Conservation (phyloP, 2,888 invertebrate species). For the Caenorhabditis afra region DNA sequence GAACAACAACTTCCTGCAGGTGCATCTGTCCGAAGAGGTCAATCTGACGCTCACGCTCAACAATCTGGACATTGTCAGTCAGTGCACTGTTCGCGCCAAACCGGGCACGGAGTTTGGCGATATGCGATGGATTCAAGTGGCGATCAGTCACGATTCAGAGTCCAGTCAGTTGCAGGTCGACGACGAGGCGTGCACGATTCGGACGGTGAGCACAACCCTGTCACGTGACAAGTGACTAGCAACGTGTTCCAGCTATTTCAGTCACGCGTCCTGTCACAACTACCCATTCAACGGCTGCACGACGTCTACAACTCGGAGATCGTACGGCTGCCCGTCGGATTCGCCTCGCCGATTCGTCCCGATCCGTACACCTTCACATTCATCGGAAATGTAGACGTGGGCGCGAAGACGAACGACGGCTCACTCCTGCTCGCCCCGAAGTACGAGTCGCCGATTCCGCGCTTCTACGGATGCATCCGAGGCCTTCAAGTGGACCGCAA, state of each 20-base stretch:
- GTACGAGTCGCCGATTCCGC: constrained; percentile 70
- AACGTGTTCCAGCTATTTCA: constrained; percentile 14
- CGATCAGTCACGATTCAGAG: constrained; percentile 34
- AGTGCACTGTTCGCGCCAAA: constrained; percentile 69
- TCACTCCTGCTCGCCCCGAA: constrained; percentile 48
- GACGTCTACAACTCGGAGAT: constrained; percentile 46
- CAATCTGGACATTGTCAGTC: constrained; percentile 65
- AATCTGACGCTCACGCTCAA: constrained; percentile 73
- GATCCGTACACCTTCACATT: constrained; percentile 47
- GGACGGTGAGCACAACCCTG: constrained; percentile 17
- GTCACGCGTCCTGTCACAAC: constrained; percentile 18
- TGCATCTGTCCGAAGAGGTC: constrained; percentile 74
- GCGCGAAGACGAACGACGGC: constrained; percentile 51
- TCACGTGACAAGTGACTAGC: too few species aligned
- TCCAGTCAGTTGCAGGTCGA: constrained; percentile 54
- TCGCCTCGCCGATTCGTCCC: constrained; percentile 32
- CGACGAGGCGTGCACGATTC: constrained; percentile 47
- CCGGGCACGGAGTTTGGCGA: constrained; percentile 72
- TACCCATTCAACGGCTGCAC: constrained; percentile 34
- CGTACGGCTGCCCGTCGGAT: constrained; percentile 46
- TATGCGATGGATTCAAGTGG: constrained; percentile 77
- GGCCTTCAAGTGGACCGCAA: constrained; percentile 68
- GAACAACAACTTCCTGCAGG: constrained; percentile 76
- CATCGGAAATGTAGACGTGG: constrained; percentile 46
- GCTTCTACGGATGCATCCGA: constrained; percentile 74